Percentiles rank a stretch among this genome's conserved stretches.
Conservation (phyloP, 1,140 invertebrate species). For the Lepidurus couesii region DNA sequence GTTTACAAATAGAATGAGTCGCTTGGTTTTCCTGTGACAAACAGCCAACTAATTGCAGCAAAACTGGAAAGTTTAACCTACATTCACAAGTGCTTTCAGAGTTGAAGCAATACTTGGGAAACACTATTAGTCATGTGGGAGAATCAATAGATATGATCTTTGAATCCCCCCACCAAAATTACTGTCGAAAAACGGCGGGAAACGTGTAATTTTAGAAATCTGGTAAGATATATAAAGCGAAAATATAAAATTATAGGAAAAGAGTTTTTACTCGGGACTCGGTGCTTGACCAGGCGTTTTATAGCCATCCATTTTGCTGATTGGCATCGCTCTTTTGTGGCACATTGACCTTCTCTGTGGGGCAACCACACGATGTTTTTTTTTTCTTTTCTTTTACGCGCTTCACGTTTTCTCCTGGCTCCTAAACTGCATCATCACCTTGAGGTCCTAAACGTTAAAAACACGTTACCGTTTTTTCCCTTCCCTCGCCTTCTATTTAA, state of each 20-base stretch:
- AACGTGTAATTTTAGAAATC: too few species aligned
- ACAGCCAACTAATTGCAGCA: too few species aligned
- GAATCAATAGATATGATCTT: too few species aligned
- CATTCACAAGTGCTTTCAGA: too few species aligned
- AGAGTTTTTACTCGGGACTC: background rate
- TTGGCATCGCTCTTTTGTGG: constrained; percentile 15
- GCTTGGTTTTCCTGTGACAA: too few species aligned
- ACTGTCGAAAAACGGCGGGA: too few species aligned
- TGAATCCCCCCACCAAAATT: too few species aligned
- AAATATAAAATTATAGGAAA: background rate
- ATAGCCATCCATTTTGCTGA: constrained; percentile 19
- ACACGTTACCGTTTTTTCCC: background rate
- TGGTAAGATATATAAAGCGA: background rate
- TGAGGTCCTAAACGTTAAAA: constrained; percentile 19
- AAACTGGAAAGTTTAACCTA: too few species aligned
- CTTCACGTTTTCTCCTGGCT: background rate
- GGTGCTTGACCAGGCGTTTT: constrained; percentile 11
- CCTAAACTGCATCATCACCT: constrained; percentile 14
- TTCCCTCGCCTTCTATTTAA: background rate
- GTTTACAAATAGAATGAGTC: too few species aligned
- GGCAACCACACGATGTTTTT: constrained; percentile 3
- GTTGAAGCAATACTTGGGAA: too few species aligned
- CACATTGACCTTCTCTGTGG: background rate
- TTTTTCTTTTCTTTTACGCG: background rate
- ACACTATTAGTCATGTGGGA: too few species aligned